Evolutionary conservation across 2,113 vertebrate species (phyloP), one percentile per base, ranked within the genome.

Genomic region (Ciconia maguari): DNA sequence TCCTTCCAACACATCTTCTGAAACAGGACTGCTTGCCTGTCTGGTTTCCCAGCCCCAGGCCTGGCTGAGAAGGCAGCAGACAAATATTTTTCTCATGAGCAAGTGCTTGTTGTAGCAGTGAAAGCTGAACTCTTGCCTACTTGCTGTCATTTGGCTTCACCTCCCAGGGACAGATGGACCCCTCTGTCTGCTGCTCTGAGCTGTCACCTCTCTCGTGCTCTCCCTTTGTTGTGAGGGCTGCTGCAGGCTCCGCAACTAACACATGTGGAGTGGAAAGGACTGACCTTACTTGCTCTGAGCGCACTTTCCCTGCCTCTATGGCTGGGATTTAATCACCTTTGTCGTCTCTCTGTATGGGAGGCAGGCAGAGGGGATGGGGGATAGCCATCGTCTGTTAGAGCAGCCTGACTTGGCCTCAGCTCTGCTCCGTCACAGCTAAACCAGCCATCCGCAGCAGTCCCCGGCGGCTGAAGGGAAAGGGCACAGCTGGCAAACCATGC

Each of bases 281-380:
- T 77, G 86, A 48, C 65, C 34, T 69, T 16, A 0, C 44, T 24
- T 55, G 49, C 58, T 55, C 62, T 20, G 44, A 66, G 71, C 5
- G 0, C 10, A 0, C 66, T 68, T 82, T 36, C 44, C 41, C 54
- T 83, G 83, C 76, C 68, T 13, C 77, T 46, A 7, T 0, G 26
- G 66, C 93, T 13, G 49, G 65, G n/a, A 7, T 64, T 90, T 62
- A 44, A 38, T 71, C 32, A 15, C 32, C 27, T 55, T 48, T 49
- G 20, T 55, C 4, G 0, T 66, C 57, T 75, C 38, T 21, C 2
- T 2, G n/a, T 30, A 0, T 0, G 0, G n/a, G 21, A 32, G 27
- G 48, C 5, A 4, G 68, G 62, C 32, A 36, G 19, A 29, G 36
- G 38, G 62, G 24, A 6, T 57, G 51, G 41, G 21, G 9, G 15